phyloP scores from a whole-genome alignment of 2,797 vertebrate species.

The Tympanoctomys barrerae region DNA sequence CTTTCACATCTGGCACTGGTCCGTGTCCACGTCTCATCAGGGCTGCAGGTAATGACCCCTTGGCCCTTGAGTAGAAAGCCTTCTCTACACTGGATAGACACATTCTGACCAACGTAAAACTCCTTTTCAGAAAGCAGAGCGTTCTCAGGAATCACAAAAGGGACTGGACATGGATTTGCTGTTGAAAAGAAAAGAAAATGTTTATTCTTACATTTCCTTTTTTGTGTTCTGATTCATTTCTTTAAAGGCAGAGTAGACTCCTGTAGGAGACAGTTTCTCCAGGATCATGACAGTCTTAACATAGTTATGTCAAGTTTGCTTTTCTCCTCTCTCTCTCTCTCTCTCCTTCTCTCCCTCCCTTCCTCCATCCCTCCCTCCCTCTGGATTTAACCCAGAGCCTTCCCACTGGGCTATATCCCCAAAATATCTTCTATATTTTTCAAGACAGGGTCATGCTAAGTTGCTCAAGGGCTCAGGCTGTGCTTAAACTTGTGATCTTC shows the following conservation, averaged over 20 bases:
- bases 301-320: background rate
- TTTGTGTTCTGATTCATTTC: background rate
- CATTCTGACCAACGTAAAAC: conserved; percentile 93
- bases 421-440: background rate
- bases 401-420: background rate
- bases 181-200: conserved; percentile 65
- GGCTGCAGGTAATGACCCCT: conserved; percentile 92
- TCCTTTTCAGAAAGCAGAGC: conserved; percentile 88
- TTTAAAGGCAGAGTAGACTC: background rate
- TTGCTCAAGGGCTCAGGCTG: background rate
- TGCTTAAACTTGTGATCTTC: background rate
- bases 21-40: conserved; percentile 95
- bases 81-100: conserved; percentile 93
- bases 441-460: background rate
- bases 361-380: background rate
- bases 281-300: background rate
- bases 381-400: background rate
- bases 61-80: conserved; percentile 92
- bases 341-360: background rate
- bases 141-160: conserved; percentile 92
- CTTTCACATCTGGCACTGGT: conserved; percentile 93
- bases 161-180: conserved; percentile 95
- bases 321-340: too few species aligned
- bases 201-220: conserved; percentile 40
- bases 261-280: background rate